Conservation (phyloP, 1,140 invertebrate genomes). For the Radopholus similis region DNA sequence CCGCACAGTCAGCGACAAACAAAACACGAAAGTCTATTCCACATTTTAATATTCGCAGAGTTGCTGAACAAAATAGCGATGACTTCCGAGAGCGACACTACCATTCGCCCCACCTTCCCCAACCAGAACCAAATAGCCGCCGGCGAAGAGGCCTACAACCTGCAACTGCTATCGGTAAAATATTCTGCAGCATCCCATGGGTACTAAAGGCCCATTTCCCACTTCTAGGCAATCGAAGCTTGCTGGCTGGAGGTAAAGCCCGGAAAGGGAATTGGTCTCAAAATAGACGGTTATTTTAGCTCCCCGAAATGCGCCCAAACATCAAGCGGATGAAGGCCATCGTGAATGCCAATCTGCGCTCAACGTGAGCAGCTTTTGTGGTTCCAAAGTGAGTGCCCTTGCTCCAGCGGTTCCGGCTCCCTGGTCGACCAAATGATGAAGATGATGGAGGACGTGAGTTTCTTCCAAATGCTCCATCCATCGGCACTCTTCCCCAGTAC, state of each 20-base stretch:
- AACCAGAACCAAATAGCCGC: slow-evolving; percentile 33
- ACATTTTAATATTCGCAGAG: too few species aligned
- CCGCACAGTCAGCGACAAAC: slow-evolving; percentile 41
- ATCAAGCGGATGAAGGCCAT: slow-evolving; percentile 58
- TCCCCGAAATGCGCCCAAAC: slow-evolving; percentile 58
- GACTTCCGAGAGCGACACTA: slow-evolving; percentile 51
- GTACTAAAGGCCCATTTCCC: too few species aligned
- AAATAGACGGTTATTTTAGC: too few species aligned
- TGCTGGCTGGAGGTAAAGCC: slow-evolving; percentile 59
- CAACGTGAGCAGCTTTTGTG: too few species aligned
- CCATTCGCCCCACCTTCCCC: slow-evolving; percentile 53
- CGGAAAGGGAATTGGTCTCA: too few species aligned
- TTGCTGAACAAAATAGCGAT: slow-evolving; percentile 53
- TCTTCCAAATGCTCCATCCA: too few species aligned
- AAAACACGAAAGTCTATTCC: too few species aligned
- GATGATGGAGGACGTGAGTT: slow-evolving; percentile 60
- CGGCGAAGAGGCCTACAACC: slow-evolving; percentile 34
- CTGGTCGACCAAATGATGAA: slow-evolving; percentile 60
- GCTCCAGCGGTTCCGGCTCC: slow-evolving; percentile 51
- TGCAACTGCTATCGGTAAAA: slow-evolving; percentile 51
- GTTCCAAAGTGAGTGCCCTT: too few species aligned
- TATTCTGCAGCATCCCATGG: too few species aligned
- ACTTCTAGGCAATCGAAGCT: slow-evolving; percentile 58
- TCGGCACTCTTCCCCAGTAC: too few species aligned
- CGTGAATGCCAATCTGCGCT: slow-evolving; percentile 55